A percentile compares a stretch with the other conserved stretches of the same genome.
These are phyloP conservation scores for Ophraella communa DNA, from an alignment of 2,888 invertebrate genomes.

Conservation along the genomic window DNA sequence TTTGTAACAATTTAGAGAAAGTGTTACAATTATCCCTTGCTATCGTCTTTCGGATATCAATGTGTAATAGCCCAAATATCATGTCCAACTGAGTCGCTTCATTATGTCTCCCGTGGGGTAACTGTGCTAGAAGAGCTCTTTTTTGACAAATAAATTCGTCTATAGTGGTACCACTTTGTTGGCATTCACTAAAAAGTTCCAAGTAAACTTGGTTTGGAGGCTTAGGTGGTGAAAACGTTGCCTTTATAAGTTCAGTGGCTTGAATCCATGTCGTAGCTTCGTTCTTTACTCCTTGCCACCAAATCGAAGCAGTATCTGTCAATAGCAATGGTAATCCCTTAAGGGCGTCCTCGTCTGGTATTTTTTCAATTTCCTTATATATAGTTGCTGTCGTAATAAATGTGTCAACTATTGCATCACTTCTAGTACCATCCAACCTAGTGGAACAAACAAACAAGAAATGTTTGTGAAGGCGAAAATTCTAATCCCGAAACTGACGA, in stretches of 20 bases:
- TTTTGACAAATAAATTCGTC: slow-evolving; percentile 34
- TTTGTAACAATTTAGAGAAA: slow-evolving; percentile 9
- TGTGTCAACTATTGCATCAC: slow-evolving; percentile 24
- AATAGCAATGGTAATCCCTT: slow-evolving; percentile 31
- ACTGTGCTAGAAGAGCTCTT: slow-evolving; percentile 32
- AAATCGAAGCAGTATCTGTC: slow-evolving; percentile 23
- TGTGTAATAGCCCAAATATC: slow-evolving; percentile 30
- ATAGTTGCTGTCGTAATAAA: slow-evolving; percentile 31
- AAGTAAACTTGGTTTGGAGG: slow-evolving; percentile 35
- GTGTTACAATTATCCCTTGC: slow-evolving; percentile 2
- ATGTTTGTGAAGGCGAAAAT: too few species aligned
- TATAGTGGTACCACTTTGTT: slow-evolving; percentile 18
- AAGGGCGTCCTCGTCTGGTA: slow-evolving; percentile 31
- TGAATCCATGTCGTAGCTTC: slow-evolving; percentile 27
- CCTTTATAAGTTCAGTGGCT: slow-evolving; percentile 25
- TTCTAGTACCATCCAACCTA: slow-evolving; percentile 12
- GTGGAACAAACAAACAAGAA: slow-evolving; percentile 9
- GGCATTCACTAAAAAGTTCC: slow-evolving; percentile 29
- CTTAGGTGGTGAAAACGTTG: slow-evolving; percentile 33
- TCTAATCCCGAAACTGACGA: too few species aligned
- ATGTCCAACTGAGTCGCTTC: slow-evolving; percentile 39
- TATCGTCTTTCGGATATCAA: slow-evolving; percentile 2
- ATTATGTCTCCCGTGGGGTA: slow-evolving; percentile 28
- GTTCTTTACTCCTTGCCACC: slow-evolving; percentile 32
- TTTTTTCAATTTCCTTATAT: slow-evolving; percentile 17